Evolutionary conservation across 2,113 vertebrate genomes (phyloP), one percentile per base, ranked within the genome.

Genomic region (mouse (Mus musculus)): DNA sequence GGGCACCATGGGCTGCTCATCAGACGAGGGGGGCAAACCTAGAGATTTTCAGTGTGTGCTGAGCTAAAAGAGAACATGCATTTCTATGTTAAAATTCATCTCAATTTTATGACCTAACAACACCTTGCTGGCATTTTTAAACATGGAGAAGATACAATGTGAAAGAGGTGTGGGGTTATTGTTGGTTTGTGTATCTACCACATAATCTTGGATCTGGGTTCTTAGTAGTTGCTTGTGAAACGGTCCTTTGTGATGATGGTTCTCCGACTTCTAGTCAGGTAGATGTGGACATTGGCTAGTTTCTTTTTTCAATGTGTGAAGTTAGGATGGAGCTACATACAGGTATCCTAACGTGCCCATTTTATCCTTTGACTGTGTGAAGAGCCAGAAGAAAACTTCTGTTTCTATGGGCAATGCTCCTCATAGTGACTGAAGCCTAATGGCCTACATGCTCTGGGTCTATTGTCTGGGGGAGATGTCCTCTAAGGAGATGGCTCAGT

Each of bases 41-140:
- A 5, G 56, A 52, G 77, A 85, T 67, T 93, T 72, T 85, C 61
- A 67, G 0, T 67, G 76, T 1, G 12, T 77, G 26, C 1, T 2
- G 14, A 81, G 14, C 10, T 81, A 24, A 88, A 78, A 67, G 22
- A 73, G 13, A 88, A 36, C 46, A 86, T 14, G 17, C 11, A 59
- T 90, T 89, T 95, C 69, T 88, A 54, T 46, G 61, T 63, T 24
- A 52, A 89, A 46, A 92, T 89, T 63, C 28, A 75, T 26, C 73
- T 65, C 63, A 65, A 33, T 5, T 42, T 22, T 69, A 88, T 36
- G 9, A 16, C n/a, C 59, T 46, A 26, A 54, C 17, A 46, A 59
- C 49, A 11, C 67, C 56, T 88, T 67, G 20, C 71, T 78, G 75
- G 30, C 72, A 42, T 22, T 46, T 76, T 92, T 88, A 73, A 81